phyloP scores from a whole-genome alignment of 2,113 vertebrate species.

The Gyps fulvus region DNA sequence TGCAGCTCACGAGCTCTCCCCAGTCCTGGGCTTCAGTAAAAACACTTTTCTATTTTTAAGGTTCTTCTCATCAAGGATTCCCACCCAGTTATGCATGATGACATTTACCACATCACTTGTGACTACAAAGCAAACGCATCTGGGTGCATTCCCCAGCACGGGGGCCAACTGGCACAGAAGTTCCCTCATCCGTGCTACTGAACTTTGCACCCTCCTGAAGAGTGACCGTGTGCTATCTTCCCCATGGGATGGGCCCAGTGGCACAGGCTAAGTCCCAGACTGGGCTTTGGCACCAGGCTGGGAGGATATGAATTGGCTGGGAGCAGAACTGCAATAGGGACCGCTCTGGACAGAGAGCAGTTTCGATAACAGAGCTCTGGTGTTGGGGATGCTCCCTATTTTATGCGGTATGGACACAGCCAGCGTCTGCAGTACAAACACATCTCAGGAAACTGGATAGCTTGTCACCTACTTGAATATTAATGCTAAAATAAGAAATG shows the following conservation, averaged over 20 bases:
- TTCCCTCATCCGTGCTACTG: neutral
- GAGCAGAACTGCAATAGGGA: neutral
- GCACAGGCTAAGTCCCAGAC: neutral
- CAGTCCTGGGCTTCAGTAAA: neutral
- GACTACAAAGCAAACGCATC: neutral
- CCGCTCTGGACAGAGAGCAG: fast-evolving
- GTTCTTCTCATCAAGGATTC: neutral
- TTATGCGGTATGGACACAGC: neutral
- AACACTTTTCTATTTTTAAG: neutral
- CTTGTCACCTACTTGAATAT: neutral
- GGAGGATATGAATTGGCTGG: neutral
- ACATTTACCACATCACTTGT: neutral
- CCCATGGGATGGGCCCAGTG: fast-evolving
- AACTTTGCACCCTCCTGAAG: neutral
- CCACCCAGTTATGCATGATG: neutral
- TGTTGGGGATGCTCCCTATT: neutral
- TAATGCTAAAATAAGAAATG: neutral
- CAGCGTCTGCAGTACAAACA: neutral
- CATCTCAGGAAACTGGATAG: neutral
- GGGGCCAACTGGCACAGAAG: neutral
- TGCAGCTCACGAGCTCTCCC: neutral
- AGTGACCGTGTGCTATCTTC: neutral
- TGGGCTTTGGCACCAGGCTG: neutral
- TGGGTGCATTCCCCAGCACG: neutral
- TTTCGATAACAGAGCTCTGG: neutral